Evolutionary conservation across 2,888 invertebrate species (phyloP), one percentile per base, ranked within the genome.

Genomic region (Drosophila quinaria): DNA sequence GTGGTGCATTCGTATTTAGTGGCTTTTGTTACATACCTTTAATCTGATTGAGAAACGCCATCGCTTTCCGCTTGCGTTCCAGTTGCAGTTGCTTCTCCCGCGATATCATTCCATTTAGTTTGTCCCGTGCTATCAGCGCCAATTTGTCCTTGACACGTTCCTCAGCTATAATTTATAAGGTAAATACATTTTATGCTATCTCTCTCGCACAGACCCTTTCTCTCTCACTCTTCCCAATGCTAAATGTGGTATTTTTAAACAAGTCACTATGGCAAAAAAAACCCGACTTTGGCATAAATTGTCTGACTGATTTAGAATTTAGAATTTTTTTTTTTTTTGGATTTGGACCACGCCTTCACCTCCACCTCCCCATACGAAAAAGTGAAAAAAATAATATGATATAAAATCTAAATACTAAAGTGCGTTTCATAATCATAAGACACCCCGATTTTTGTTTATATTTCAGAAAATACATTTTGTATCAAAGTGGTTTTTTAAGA

Each of bases 41-140:
- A n/a, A 93, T 93, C 81, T 93, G 92, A 82, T 92, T 93, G 10
- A 97, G 94, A 92, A 98, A 97, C 90, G 96, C 96, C 10, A 97
- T 96, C 0, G 97, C 97, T 81, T 96, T 96, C 29, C 95, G 95
- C 79, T 97, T 96, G 0, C 98, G 93, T 90, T 97, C 97, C 78
- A 95, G 89, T 87, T 96, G 96, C 67, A 96, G 87, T 73, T 93
- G 91, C 75, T 94, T 93, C 89, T 95, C 94, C 82, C 94, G 92
- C 81, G 93, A 90, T 90, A 93, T 92, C 89, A 94, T 90, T 76
- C 94, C 94, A 83, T 94, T 94, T 84, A 95, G 87, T 92, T 95
- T 92, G 91, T 95, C 93, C 83, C 94, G 80, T 70, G 96, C 93
- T 68, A 94, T 93, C 76, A 94, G 90, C 73, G 94, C 94, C 67